These are phyloP conservation scores for Astreopora myriophthalma DNA, from an alignment of 64 coral and sea anemone species.

Conservation along the genomic window DNA sequence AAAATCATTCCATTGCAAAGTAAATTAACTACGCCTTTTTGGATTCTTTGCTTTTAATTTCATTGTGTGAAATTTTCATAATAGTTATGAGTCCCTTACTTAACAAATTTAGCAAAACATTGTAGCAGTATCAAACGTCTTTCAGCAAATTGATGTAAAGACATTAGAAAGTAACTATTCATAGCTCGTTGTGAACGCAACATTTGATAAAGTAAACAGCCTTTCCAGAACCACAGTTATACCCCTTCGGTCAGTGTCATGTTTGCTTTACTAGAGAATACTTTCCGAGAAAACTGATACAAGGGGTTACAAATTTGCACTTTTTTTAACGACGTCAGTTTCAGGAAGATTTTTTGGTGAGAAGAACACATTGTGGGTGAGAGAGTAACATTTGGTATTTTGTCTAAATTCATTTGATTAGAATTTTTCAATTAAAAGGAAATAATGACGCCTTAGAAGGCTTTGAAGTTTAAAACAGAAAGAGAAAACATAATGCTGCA, in stretches of 20 bases:
- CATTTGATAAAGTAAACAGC: too few species aligned
- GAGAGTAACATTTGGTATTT: conserved; percentile 31
- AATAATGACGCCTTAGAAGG: background rate
- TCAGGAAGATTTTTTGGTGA: background rate
- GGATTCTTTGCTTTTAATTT: background rate
- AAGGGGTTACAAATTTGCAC: background rate
- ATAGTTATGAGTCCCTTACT: background rate
- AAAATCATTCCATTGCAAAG: too few species aligned
- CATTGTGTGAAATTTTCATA: background rate
- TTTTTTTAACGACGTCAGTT: background rate
- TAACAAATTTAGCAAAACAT: too few species aligned
- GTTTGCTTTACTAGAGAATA: conserved; percentile 13
- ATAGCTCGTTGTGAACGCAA: background rate
- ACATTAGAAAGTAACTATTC: conserved; percentile 21
- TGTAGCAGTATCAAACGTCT: too few species aligned
- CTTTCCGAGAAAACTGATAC: too few species aligned
- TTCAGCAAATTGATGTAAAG: background rate
- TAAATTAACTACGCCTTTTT: background rate
- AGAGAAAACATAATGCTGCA: background rate
- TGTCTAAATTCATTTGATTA: conserved; percentile 8
- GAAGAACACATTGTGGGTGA: conserved; percentile 2
- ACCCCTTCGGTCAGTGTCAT: too few species aligned
- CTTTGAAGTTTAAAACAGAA: conserved; percentile 12
- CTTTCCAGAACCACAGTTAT: too few species aligned
- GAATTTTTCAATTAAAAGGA: conserved; percentile 26